Conservation (phyloP, 2,113 vertebrate genomes). For the Hyperopisus bebe region DNA sequence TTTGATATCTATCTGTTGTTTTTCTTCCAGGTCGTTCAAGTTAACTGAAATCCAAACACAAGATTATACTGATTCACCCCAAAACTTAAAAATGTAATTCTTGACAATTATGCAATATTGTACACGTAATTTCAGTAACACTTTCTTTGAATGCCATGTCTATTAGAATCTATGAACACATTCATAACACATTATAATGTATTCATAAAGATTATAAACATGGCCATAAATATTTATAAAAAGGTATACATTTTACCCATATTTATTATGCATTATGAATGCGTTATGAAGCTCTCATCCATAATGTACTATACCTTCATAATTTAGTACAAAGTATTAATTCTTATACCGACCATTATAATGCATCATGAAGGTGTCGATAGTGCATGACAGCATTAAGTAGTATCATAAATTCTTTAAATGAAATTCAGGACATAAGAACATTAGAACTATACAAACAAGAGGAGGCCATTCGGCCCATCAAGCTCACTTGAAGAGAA, state of each 20-base stretch:
- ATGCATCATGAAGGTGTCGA: neutral
- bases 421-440: neutral
- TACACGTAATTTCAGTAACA: neutral
- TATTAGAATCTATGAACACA: neutral
- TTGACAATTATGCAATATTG: neutral
- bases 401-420: neutral
- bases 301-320: neutral
- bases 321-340: neutral
- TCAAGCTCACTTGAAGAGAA: too few species aligned
- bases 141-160: neutral
- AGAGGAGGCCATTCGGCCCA: too few species aligned
- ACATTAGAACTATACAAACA: too few species aligned
- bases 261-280: neutral
- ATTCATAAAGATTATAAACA: neutral
- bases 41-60: constrained; percentile 57
- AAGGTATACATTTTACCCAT: neutral
- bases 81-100: neutral
- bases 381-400: neutral
- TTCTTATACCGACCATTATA: neutral
- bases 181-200: neutral
- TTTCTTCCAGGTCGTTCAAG: constrained; percentile 44
- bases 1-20: constrained; percentile 49
- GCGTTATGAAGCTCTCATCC: neutral
- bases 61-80: neutral
- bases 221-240: neutral